Evolutionary conservation across 1,140 invertebrate species (phyloP).

Genomic region (Gryon sp.): DNA sequence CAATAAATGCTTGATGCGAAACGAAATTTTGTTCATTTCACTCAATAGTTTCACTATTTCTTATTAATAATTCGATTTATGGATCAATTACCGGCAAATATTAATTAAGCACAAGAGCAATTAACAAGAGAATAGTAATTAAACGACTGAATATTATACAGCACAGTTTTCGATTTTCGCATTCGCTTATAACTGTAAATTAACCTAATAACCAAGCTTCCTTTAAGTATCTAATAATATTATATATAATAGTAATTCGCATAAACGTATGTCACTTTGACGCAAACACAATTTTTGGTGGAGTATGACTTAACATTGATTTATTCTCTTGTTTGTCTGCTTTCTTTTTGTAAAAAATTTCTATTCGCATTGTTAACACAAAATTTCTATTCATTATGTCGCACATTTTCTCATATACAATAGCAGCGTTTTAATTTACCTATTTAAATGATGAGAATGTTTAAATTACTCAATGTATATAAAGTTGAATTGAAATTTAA

Average conservation of each 20-base stretch:
- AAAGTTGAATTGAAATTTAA: too few species aligned
- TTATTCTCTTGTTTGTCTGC: constrained; percentile 41
- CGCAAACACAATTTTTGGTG: constrained; percentile 23
- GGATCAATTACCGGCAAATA: constrained; percentile 37
- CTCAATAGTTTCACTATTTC: constrained; percentile 25
- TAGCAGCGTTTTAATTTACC: too few species aligned
- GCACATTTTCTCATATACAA: too few species aligned
- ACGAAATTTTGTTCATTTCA: constrained; percentile 21
- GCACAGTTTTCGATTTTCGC: constrained; percentile 56
- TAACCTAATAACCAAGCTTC: constrained; percentile 48
- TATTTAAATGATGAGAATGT: too few species aligned
- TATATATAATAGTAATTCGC: neutral
- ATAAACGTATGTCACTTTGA: constrained; percentile 24
- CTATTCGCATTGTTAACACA: too few species aligned
- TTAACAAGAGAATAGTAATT: constrained; percentile 53
- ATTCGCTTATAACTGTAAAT: constrained; percentile 57
- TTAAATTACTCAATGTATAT: too few species aligned
- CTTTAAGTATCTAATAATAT: constrained; percentile 43
- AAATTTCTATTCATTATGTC: too few species aligned
- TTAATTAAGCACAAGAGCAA: constrained; percentile 39
- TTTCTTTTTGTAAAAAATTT: constrained; percentile 37
- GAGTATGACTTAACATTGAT: constrained; percentile 25
- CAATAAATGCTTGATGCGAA: constrained; percentile 28
- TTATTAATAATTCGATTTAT: constrained; percentile 29
- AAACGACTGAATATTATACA: constrained; percentile 32